Conservation (phyloP, 2,888 invertebrate genomes). For the Pelosia muscerda region DNA sequence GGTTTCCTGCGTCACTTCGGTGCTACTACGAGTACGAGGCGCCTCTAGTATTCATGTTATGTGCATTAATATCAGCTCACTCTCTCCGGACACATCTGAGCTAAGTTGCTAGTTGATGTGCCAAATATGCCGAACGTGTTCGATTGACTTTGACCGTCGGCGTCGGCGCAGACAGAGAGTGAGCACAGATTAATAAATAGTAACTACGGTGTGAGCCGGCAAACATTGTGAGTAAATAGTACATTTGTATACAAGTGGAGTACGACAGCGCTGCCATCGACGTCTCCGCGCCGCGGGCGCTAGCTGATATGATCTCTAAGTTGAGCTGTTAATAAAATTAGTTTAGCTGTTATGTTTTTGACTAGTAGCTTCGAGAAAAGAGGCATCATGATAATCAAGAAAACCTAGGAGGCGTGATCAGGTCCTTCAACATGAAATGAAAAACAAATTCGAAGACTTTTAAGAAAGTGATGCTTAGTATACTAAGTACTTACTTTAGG, state of each 20-base stretch:
- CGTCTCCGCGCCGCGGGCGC: neutral
- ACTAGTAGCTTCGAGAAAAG: too few species aligned
- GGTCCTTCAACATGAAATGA: too few species aligned
- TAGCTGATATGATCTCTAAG: neutral
- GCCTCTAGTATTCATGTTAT: conserved; percentile 21
- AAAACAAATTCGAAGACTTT: too few species aligned
- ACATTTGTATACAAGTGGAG: conserved; percentile 19
- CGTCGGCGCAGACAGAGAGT: neutral
- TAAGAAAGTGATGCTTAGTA: too few species aligned
- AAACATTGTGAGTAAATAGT: conserved; percentile 9
- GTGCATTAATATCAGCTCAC: conserved; percentile 19
- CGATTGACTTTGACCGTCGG: conserved; percentile 17
- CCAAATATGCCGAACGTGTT: neutral
- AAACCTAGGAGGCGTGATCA: too few species aligned
- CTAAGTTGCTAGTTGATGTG: conserved; percentile 6
- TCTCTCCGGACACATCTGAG: conserved; percentile 3
- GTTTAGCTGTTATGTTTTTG: neutral
- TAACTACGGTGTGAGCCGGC: neutral
- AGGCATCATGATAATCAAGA: too few species aligned
- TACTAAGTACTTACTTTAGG: too few species aligned
- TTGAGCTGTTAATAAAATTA: neutral
- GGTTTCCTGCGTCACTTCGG: neutral
- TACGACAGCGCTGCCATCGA: conserved; percentile 6
- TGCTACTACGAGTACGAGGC: neutral
- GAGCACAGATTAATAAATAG: too few species aligned